Conservation (phyloP, 2,113 vertebrate species). For the Odobenus rosmarus region DNA sequence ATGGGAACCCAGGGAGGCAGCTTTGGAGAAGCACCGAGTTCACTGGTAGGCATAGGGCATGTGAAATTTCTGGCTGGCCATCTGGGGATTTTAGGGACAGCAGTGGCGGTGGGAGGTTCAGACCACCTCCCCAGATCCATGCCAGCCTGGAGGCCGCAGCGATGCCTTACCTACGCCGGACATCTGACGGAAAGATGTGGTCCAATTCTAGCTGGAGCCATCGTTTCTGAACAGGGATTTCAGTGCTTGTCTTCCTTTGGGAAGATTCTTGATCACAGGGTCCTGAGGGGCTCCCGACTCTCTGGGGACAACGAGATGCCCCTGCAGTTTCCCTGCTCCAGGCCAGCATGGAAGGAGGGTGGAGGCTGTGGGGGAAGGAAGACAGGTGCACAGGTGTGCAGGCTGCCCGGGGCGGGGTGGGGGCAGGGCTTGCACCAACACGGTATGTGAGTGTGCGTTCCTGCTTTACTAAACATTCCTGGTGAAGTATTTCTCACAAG, state of each 20-base stretch:
- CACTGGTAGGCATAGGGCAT: no score
- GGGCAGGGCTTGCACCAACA: not conserved
- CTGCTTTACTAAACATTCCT: not conserved
- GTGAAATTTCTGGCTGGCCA: not conserved
- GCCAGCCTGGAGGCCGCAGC: not conserved
- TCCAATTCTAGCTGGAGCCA: not conserved
- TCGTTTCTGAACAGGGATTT: not conserved
- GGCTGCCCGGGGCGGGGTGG: rapidly evolving
- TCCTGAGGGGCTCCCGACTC: not conserved
- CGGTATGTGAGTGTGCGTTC: rapidly evolving
- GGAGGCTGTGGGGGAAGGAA: not conserved
- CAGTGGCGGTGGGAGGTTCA: not conserved
- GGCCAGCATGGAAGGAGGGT: not conserved
- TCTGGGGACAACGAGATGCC: not conserved
- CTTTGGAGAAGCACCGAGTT: not conserved
- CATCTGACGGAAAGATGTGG: not conserved
- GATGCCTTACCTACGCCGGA: not conserved
- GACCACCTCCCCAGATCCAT: not conserved
- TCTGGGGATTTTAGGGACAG: not conserved
- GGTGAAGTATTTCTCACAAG: not conserved
- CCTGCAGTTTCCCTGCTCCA: not conserved
- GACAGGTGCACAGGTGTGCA: not conserved
- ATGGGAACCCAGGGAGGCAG: not conserved
- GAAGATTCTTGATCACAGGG: not conserved
- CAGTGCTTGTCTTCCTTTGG: not conserved